Conservation (phyloP, 2,888 invertebrate species). For the Sphaeridia pumilis region DNA sequence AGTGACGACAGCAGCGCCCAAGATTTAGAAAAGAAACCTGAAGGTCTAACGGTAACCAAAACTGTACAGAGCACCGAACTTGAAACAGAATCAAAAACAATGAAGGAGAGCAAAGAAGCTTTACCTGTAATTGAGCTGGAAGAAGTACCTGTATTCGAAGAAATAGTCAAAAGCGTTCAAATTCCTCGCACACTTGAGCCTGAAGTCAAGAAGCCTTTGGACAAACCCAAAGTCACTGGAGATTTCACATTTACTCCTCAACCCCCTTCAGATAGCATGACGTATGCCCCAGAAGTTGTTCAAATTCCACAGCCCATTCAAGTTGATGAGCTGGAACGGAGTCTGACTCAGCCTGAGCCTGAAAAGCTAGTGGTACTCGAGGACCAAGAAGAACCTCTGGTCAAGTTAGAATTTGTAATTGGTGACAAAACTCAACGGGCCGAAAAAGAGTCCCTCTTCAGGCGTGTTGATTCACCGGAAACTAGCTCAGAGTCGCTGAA, state of each 20-base stretch:
- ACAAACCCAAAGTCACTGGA: not conserved
- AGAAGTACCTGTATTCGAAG: conserved; percentile 14
- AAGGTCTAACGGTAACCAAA: no score
- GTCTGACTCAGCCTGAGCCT: conserved; percentile 8
- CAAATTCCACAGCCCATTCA: conserved; percentile 34
- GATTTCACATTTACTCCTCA: not conserved
- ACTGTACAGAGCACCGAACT: no score
- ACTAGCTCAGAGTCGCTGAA: not conserved
- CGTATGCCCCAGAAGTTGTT: conserved; percentile 28
- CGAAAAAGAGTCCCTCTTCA: not conserved
- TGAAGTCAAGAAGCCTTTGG: not conserved
- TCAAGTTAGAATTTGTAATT: not conserved
- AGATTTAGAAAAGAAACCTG: not conserved
- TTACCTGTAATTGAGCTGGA: no score
- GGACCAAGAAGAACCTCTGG: not conserved
- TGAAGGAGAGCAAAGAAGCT: no score
- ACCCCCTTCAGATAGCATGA: conserved; percentile 7
- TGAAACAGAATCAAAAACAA: not conserved
- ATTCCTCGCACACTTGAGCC: not conserved
- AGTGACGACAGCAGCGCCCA: conserved; percentile 1
- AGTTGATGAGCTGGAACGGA: conserved; percentile 32
- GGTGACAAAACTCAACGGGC: not conserved
- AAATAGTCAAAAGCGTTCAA: conserved; percentile 4
- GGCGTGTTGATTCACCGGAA: not conserved
- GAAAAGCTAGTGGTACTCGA: not conserved